A percentile compares a stretch with the other conserved stretches of the same genome.
These are phyloP conservation scores for Drosophila peninsularis DNA, from an alignment of 2,888 invertebrate species.

Conservation along the genomic window DNA sequence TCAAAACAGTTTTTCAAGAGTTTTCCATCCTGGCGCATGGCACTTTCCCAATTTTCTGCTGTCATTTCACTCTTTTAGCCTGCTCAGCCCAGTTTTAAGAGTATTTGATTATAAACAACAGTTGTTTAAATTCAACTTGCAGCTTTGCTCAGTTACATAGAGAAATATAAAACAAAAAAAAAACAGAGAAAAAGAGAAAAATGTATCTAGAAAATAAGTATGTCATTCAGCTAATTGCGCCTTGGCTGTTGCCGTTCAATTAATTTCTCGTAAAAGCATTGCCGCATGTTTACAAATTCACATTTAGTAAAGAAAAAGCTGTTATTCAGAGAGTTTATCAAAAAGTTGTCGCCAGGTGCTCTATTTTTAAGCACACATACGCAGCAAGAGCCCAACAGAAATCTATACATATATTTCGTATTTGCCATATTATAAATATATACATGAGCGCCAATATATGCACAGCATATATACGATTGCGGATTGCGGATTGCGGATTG, in stretches of 20 bases:
- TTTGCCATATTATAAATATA: constrained; percentile 13
- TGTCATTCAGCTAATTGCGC: constrained; percentile 46
- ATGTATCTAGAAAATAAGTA: constrained; percentile 42
- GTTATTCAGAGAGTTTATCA: constrained; percentile 28
- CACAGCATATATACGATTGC: constrained; percentile 4
- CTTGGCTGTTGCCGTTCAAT: constrained; percentile 46
- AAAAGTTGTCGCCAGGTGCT: constrained; percentile 50
- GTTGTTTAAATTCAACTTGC: constrained; percentile 51
- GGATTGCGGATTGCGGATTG: constrained; percentile 10
- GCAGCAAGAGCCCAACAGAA: constrained; percentile 9
- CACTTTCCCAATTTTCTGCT: not conserved
- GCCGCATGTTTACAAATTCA: constrained; percentile 63
- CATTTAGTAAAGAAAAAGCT: constrained; percentile 28
- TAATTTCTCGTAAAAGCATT: constrained; percentile 52
- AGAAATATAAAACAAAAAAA: constrained; percentile 17
- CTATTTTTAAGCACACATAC: constrained; percentile 51
- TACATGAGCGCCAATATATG: not conserved
- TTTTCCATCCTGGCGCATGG: not conserved
- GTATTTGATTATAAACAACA: constrained; percentile 33
- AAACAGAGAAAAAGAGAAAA: constrained; percentile 20
- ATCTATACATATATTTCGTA: constrained; percentile 41
- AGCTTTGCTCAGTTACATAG: not conserved
- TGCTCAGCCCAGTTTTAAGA: not conserved
- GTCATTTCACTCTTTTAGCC: not conserved
- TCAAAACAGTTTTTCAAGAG: too few species aligned